phyloP scores from a whole-genome alignment of 30 jellyfish, hydroid and myxozoan genomes.

The Hydractinia symbiolongicarpus region DNA sequence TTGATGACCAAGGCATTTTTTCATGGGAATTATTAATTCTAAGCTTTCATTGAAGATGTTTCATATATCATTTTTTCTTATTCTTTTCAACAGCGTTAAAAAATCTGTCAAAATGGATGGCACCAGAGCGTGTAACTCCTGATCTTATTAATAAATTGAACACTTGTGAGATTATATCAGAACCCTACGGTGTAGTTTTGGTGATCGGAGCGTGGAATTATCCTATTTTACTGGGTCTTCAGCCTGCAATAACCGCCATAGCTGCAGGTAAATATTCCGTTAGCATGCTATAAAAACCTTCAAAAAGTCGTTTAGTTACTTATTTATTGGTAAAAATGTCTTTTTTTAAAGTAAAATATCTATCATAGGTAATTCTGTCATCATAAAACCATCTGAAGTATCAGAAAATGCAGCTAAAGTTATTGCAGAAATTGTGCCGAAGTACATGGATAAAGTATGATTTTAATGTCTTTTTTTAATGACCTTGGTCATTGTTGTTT shows the following conservation, averaged over 20 bases:
- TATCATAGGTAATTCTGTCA: conserved; percentile 48
- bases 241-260: conserved; percentile 87
- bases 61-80: too few relatives aligned
- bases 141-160: conserved; percentile 60
- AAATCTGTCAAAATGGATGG: conserved; percentile 65
- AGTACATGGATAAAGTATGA: conserved; percentile 59
- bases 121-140: conserved; percentile 43
- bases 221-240: conserved; percentile 63
- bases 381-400: conserved; percentile 82
- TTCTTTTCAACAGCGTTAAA: too few relatives aligned
- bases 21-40: too few relatives aligned
- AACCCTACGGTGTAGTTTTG: conserved; percentile 86
- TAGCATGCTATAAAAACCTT: too few relatives aligned
- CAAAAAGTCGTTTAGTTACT: too few relatives aligned
- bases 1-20: too few relatives aligned
- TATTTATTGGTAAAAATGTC: too few relatives aligned
- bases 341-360: neutral
- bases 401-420: conserved; percentile 60
- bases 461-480: neutral
- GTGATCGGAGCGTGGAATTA: conserved; percentile 97
- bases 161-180: conserved; percentile 64
- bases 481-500: neutral
- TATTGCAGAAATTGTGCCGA: conserved; percentile 55
- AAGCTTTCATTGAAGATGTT: too few relatives aligned
- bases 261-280: conserved; percentile 71